These are phyloP conservation scores for Apostichopus californicus DNA, from an alignment of 35 echinoderm and acorn worm genomes.

Conservation along the genomic window DNA sequence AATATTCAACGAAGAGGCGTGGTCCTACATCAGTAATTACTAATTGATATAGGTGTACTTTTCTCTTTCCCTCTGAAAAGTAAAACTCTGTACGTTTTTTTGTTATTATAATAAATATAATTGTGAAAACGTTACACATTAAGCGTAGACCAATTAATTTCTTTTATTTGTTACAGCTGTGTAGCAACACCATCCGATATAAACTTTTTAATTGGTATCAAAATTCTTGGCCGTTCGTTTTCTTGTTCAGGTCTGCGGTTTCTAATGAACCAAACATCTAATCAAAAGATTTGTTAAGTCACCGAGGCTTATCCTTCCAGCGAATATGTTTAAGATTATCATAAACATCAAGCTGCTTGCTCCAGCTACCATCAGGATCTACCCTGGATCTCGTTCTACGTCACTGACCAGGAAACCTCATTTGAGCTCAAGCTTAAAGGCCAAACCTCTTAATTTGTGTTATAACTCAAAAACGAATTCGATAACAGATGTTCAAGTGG, in stretches of 20 bases:
- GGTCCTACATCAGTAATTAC: too few relatives aligned
- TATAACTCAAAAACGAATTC: too few relatives aligned
- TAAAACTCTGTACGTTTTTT: too few relatives aligned
- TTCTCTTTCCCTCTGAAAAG: too few relatives aligned
- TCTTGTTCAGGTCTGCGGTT: not conserved
- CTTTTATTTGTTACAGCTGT: too few relatives aligned
- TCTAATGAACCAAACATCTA: not conserved
- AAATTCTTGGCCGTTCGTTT: not conserved
- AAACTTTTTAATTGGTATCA: not conserved
- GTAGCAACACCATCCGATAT: too few relatives aligned
- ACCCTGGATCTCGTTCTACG: not conserved
- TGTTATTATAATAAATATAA: too few relatives aligned
- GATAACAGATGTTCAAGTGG: too few relatives aligned
- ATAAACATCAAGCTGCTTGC: not conserved
- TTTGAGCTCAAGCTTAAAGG: constrained; percentile 7
- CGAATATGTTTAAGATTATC: not conserved
- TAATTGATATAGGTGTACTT: too few relatives aligned
- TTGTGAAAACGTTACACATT: too few relatives aligned
- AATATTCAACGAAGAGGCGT: too few relatives aligned
- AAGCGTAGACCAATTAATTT: too few relatives aligned
- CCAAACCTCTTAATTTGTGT: not conserved
- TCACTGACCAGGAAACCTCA: constrained; percentile 29
- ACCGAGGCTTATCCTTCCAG: not conserved
- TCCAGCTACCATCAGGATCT: not conserved
- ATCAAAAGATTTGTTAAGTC: not conserved